A percentile compares a stretch with the other conserved stretches of the same genome.
Conservation (phyloP, 2,113 vertebrate species). For the Panthera tigris region DNA sequence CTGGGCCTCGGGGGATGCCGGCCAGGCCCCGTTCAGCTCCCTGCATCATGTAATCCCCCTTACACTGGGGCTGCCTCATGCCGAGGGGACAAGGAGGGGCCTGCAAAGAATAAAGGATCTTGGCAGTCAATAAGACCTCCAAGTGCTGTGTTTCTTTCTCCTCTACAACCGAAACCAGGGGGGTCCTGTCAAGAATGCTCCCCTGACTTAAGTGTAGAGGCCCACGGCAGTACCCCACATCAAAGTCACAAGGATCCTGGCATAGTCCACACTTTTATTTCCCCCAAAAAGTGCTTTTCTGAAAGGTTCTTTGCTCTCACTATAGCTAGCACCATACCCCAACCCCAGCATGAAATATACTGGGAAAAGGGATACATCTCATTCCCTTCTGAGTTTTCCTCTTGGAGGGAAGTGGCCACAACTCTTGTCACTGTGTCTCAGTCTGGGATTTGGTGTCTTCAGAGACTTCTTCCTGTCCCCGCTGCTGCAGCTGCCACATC, state of each 20-base stretch:
- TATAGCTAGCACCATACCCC: conserved; percentile 43
- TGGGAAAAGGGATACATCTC: background rate
- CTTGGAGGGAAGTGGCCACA: background rate
- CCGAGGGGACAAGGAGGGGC: background rate
- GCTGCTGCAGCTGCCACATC: conserved; percentile 96
- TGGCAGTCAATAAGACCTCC: background rate
- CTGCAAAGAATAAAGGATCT: conserved; percentile 70
- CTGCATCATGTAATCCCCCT: background rate
- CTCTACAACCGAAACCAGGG: background rate
- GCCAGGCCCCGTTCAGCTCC: background rate
- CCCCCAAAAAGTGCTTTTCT: background rate
- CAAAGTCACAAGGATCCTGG: background rate
- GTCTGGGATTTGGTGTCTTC: conserved; percentile 84
- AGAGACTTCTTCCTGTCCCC: conserved; percentile 83
- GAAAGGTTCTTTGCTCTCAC: background rate
- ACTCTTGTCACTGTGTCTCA: conserved; percentile 59
- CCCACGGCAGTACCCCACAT: background rate
- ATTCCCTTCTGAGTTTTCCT: background rate
- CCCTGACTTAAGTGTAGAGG: background rate
- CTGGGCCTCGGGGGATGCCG: background rate
- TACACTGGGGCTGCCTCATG: background rate
- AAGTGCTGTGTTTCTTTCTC: conserved; percentile 20
- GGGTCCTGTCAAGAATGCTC: background rate
- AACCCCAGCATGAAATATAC: background rate
- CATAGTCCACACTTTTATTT: conserved; percentile 69